A percentile compares a stretch with the other conserved stretches of the same genome.
Conservation (phyloP, 2,113 vertebrate species). For the Trinectes maculatus region DNA sequence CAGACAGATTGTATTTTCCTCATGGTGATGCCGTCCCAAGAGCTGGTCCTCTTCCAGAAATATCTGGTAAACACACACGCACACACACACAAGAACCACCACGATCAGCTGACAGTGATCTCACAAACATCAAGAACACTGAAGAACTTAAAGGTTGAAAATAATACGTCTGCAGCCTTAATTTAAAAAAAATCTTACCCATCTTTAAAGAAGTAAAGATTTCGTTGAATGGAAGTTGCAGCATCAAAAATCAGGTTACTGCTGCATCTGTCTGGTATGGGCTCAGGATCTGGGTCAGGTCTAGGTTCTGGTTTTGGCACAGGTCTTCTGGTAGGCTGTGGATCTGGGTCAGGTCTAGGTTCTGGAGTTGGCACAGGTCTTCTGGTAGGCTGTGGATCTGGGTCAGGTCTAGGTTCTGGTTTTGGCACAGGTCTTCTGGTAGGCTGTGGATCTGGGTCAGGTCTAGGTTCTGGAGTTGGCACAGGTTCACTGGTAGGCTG, state of each 20-base stretch:
- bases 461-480: not conserved
- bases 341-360: conserved; percentile 14
- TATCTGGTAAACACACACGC: conserved; percentile 32
- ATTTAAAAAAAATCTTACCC: conserved; percentile 54
- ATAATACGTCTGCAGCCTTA: too few species aligned
- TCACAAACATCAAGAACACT: too few species aligned
- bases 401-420: not conserved
- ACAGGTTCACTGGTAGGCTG: not conserved
- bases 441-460: conserved; percentile 27
- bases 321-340: conserved; percentile 8
- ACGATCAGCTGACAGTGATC: not conserved
- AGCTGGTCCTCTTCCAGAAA: conserved; percentile 53
- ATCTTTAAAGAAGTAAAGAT: conserved; percentile 75
- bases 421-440: not conserved
- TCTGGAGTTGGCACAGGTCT: not conserved
- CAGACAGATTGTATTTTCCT: conserved; percentile 43
- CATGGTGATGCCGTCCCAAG: conserved; percentile 36
- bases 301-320: not conserved
- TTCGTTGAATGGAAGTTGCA: conserved; percentile 51
- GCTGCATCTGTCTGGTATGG: conserved; percentile 54
- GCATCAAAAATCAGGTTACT: conserved; percentile 75
- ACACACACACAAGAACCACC: not conserved
- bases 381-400: conserved; percentile 24
- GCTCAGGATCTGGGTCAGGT: conserved; percentile 7
- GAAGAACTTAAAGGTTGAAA: too few species aligned